Percentiles rank a stretch among this genome's conserved stretches.
These are phyloP conservation scores for Polylopha cassiicola DNA, from an alignment of 2,888 invertebrate genomes.

Conservation along the genomic window DNA sequence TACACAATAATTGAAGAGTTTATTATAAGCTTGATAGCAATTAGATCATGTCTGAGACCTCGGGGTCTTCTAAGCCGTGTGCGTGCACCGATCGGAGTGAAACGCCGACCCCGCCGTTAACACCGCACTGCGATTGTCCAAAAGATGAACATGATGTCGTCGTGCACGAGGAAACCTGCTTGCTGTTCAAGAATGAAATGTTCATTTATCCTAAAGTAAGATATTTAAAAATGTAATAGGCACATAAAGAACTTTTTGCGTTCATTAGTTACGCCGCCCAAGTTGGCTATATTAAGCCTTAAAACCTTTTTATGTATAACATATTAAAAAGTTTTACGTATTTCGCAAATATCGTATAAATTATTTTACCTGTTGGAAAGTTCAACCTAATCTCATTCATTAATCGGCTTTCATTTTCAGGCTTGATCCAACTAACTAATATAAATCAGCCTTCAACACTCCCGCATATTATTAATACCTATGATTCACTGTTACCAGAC, in stretches of 20 bases:
- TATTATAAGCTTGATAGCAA: neutral
- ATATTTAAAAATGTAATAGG: conserved; percentile 8
- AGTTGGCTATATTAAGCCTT: too few relatives aligned
- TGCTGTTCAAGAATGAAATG: conserved; percentile 52
- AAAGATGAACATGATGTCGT: conserved; percentile 51
- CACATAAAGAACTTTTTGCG: neutral
- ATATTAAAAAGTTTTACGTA: too few relatives aligned
- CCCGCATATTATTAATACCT: too few relatives aligned
- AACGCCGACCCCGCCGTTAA: conserved; percentile 25
- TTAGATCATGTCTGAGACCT: neutral
- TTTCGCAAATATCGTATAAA: too few relatives aligned
- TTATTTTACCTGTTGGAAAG: too few relatives aligned
- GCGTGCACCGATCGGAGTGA: neutral
- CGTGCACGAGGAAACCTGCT: conserved; percentile 49
- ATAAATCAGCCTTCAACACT: too few relatives aligned
- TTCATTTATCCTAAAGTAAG: conserved; percentile 51
- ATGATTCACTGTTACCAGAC: neutral
- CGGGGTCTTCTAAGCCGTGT: neutral
- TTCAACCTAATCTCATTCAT: too few relatives aligned
- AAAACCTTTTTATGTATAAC: too few relatives aligned
- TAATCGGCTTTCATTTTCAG: too few relatives aligned
- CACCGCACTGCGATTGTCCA: conserved; percentile 48
- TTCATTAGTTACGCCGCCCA: neutral
- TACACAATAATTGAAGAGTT: conserved; percentile 19
- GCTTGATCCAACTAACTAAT: too few relatives aligned